phyloP scores from a whole-genome alignment of 2,888 invertebrate species.

The Linyphia triangularis region DNA sequence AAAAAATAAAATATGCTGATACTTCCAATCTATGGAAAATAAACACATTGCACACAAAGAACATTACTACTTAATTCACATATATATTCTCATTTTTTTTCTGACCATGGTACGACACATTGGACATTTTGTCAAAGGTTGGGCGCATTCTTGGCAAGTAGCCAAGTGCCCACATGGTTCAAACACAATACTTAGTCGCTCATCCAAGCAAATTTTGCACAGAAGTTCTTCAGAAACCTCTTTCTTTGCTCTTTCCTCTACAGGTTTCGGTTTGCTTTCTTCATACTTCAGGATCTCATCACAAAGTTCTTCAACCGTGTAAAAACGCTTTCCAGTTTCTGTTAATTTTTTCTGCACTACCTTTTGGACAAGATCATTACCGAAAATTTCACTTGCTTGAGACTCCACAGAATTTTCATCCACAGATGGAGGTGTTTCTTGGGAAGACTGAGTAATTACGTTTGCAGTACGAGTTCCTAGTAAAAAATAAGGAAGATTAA shows the following conservation, averaged over 20 bases:
- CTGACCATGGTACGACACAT: background rate
- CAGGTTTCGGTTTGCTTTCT: background rate
- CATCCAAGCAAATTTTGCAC: background rate
- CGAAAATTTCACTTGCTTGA: background rate
- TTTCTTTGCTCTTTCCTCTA: background rate
- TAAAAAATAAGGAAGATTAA: too few relatives aligned
- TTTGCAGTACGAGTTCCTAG: too few relatives aligned
- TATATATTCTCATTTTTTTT: background rate
- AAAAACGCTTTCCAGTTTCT: background rate
- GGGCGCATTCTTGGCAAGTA: background rate
- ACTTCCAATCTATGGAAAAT: too few relatives aligned
- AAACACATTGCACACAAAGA: too few relatives aligned
- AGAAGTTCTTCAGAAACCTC: background rate
- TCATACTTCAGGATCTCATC: background rate
- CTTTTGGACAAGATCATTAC: background rate
- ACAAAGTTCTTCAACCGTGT: background rate
- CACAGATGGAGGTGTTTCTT: background rate
- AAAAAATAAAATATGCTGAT: too few relatives aligned
- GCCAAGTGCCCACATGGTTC: background rate
- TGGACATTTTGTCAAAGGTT: background rate
- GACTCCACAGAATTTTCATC: background rate
- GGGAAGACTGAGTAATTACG: too few relatives aligned
- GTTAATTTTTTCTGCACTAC: background rate
- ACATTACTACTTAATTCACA: too few relatives aligned
- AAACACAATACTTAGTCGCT: background rate